Evolutionary conservation across 2,113 vertebrate species (phyloP).

Genomic region (Eptesicus fuscus): DNA sequence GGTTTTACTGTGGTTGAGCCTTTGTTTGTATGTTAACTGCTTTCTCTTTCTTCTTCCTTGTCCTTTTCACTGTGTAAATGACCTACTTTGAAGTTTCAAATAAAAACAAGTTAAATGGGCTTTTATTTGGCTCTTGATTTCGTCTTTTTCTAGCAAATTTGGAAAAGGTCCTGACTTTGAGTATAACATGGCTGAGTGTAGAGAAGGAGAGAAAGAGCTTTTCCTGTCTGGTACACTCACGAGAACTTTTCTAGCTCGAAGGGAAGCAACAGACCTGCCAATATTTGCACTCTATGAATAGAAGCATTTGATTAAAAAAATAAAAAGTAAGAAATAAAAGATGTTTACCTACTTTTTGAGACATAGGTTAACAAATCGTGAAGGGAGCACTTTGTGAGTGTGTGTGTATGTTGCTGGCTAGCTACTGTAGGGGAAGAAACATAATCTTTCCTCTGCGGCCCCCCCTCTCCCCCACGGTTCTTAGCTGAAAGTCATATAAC

Average conservation of each 20-base stretch:
- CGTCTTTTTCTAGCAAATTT: constrained; percentile 62
- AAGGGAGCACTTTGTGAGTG: background rate
- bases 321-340: background rate
- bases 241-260: background rate
- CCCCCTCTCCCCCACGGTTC: background rate
- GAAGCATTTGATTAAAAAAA: background rate
- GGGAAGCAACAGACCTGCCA: background rate
- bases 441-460: background rate
- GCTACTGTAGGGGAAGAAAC: background rate
- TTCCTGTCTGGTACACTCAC: background rate
- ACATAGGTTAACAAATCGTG: background rate
- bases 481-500: background rate
- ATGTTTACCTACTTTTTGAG: background rate
- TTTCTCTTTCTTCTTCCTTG: constrained; percentile 41
- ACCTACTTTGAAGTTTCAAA: constrained; percentile 74
- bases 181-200: constrained; percentile 14
- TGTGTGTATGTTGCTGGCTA: background rate
- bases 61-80: constrained; percentile 59
- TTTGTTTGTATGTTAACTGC: constrained; percentile 6
- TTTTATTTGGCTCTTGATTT: constrained; percentile 66
- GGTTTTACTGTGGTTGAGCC: background rate
- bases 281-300: background rate
- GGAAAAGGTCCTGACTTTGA: constrained; percentile 55
- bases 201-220: constrained; percentile 1
- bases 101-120: constrained; percentile 72